phyloP scores from a whole-genome alignment of 2,888 invertebrate species.

The Augiades crinisus region DNA sequence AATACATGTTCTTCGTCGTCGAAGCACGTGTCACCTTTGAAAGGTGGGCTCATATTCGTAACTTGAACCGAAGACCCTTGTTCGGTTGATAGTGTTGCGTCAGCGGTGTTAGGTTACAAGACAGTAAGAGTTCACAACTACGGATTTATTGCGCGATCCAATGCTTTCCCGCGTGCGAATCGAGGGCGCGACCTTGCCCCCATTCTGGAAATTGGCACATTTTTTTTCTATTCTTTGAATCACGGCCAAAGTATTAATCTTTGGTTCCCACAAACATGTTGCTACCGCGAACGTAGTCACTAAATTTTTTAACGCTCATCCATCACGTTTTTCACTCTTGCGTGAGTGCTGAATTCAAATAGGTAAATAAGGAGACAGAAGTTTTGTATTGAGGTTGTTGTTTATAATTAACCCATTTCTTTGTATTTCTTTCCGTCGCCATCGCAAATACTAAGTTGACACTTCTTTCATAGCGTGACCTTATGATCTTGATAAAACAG shows the following conservation, averaged over 20 bases:
- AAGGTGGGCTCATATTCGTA: no score
- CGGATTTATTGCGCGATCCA: constrained; percentile 54
- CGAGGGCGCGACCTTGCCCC: constrained; percentile 73
- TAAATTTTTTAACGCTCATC: background rate
- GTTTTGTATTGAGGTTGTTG: background rate
- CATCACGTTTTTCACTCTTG: background rate
- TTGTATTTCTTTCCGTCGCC: no score
- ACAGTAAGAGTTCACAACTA: constrained; percentile 39
- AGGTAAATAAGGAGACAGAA: background rate
- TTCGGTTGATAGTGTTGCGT: constrained; percentile 7
- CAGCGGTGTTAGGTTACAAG: constrained; percentile 30
- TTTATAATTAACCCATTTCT: background rate
- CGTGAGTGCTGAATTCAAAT: no score
- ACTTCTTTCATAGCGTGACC: no score
- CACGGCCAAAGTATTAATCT: constrained; percentile 34
- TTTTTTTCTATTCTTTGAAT: constrained; percentile 58
- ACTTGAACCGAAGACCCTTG: constrained; percentile 5
- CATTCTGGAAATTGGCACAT: constrained; percentile 74
- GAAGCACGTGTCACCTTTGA: no score
- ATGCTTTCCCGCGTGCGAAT: constrained; percentile 57
- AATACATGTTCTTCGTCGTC: no score
- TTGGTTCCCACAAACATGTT: background rate
- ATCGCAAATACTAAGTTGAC: no score
- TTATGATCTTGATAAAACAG: no score
- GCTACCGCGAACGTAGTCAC: background rate